A percentile compares a stretch with the other conserved stretches of the same genome.
phyloP scores from a whole-genome alignment of 2,113 vertebrate genomes.

The Notechis scutatus region DNA sequence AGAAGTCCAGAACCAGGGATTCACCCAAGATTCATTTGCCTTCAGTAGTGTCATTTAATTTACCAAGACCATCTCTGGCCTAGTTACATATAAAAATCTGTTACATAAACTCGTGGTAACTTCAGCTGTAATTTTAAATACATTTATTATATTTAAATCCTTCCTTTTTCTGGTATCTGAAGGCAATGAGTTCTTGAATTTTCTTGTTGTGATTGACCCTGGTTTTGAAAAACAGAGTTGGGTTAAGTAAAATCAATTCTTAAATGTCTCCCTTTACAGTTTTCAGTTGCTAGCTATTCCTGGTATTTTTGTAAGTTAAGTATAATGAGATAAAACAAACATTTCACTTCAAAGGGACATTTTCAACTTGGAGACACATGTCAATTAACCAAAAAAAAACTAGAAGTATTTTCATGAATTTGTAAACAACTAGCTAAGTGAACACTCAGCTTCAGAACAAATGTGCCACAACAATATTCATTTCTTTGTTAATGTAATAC shows the following conservation, averaged over 20 bases:
- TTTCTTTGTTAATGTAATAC: fast-evolving
- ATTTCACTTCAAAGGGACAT: background rate
- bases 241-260: background rate
- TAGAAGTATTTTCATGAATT: background rate
- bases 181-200: background rate
- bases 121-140: background rate
- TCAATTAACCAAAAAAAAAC: background rate
- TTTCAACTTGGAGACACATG: background rate
- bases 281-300: background rate
- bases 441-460: background rate
- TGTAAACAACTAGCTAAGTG: background rate
- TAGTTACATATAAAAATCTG: background rate
- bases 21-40: background rate
- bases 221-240: background rate
- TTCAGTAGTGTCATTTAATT: background rate
- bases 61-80: background rate
- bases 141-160: background rate
- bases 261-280: background rate
- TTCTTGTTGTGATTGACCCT: background rate
- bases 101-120: background rate
- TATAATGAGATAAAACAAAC: background rate
- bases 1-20: background rate
- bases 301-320: background rate
- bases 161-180: background rate
- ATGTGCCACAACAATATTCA: background rate